Evolutionary conservation across 30 jellyfish, hydroid and myxozoan species (phyloP).

Genomic region (Pseudorhiza aurosa): DNA sequence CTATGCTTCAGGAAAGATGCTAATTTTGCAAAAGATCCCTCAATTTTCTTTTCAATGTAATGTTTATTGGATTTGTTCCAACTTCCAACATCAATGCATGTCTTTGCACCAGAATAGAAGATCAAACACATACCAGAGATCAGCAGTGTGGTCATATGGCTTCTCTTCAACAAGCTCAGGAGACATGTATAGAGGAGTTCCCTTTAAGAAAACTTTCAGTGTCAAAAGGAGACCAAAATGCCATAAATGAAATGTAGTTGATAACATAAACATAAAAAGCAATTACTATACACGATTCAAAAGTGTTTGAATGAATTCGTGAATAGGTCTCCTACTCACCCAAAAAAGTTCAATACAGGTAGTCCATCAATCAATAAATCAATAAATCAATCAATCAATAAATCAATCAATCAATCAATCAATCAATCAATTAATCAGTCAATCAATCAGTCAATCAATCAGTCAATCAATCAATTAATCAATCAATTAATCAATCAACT

Average conservation of each 20-base stretch:
- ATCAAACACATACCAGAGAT: constrained; percentile 71
- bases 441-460: background rate
- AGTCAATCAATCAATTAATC: background rate
- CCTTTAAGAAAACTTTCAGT: constrained; percentile 38
- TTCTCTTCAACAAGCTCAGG: constrained; percentile 97
- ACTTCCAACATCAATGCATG: background rate
- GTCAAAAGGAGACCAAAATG: background rate
- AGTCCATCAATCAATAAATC: background rate
- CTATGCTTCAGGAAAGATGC: too few species aligned
- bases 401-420: background rate
- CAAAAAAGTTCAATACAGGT: background rate
- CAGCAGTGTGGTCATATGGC: constrained; percentile 98
- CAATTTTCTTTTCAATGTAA: background rate
- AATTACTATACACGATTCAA: too few species aligned
- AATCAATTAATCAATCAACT: background rate
- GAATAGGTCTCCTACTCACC: too few species aligned
- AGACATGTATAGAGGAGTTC: constrained; percentile 98
- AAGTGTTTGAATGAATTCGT: too few species aligned
- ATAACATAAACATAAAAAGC: too few species aligned
- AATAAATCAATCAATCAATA: background rate
- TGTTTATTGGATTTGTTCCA: background rate
- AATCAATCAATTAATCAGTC: background rate
- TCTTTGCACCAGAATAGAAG: background rate
- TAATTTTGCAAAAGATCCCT: background rate
- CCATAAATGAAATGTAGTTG: too few species aligned